These are phyloP conservation scores for Drosophila algonquin DNA, from an alignment of 2,888 invertebrate genomes.

Conservation along the genomic window DNA sequence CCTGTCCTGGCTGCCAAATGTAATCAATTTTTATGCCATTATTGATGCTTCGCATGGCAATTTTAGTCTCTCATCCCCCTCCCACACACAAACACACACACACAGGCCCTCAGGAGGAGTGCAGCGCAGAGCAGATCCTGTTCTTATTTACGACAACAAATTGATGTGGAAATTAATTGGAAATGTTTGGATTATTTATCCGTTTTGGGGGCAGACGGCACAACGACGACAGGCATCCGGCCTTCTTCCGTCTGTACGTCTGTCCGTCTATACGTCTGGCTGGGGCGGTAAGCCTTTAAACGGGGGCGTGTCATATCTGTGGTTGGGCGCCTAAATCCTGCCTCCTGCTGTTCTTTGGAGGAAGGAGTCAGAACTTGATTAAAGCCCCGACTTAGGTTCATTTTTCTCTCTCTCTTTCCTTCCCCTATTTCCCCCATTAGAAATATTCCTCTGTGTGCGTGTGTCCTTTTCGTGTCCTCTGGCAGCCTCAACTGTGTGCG, in stretches of 20 bases:
- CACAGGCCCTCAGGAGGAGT: no score
- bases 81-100: not conserved
- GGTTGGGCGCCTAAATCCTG: conserved; percentile 46
- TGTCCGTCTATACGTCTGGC: conserved; percentile 29
- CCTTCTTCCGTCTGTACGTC: not conserved
- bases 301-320: conserved; percentile 65
- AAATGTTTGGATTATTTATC: conserved; percentile 65
- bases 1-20: conserved; percentile 48
- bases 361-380: not conserved
- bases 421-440: not conserved
- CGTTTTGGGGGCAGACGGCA: conserved; percentile 7
- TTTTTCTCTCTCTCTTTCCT: not conserved
- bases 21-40: conserved; percentile 81
- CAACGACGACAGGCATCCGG: conserved; percentile 10
- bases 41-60: conserved; percentile 76
- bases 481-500: conserved; percentile 27
- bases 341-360: conserved; percentile 28
- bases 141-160: conserved; percentile 48
- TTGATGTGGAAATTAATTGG: conserved; percentile 73
- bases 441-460: conserved; percentile 6
- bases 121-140: not conserved
- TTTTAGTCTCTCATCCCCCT: conserved; percentile 44
- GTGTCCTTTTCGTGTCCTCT: conserved; percentile 68
- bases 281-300: conserved; percentile 55
- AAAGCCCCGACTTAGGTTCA: not conserved